Conservation (phyloP, 1,140 invertebrate genomes). For the Eumaeus atala region DNA sequence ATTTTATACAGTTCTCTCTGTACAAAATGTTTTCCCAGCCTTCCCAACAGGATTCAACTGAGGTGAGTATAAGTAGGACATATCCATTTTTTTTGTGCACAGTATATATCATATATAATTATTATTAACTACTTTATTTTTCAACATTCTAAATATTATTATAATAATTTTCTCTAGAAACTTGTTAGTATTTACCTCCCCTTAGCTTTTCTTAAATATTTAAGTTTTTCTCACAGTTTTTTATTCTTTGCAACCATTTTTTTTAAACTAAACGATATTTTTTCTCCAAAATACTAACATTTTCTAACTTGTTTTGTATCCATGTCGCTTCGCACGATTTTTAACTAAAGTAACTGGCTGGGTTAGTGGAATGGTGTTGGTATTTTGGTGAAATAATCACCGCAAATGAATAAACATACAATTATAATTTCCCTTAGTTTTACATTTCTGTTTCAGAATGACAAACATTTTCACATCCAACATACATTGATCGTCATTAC, state of each 20-base stretch:
- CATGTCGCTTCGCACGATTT: constrained; percentile 20
- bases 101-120: constrained; percentile 10
- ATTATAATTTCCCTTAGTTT: background rate
- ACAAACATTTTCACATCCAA: no score
- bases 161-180: constrained; percentile 12
- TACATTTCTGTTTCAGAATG: no score
- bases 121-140: constrained; percentile 10
- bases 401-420: constrained; percentile 53
- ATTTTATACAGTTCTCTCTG: constrained; percentile 38
- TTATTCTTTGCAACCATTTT: constrained; percentile 24
- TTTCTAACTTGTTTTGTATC: constrained; percentile 46
- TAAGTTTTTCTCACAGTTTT: constrained; percentile 13
- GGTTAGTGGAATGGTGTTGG: constrained; percentile 62
- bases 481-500: background rate
- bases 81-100: constrained; percentile 6
- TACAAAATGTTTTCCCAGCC: constrained; percentile 68
- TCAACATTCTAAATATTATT: background rate
- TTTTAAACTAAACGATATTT: constrained; percentile 28
- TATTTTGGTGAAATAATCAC: constrained; percentile 68
- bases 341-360: constrained; percentile 20
- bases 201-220: constrained; percentile 12
- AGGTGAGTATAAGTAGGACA: constrained; percentile 46
- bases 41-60: constrained; percentile 49
- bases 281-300: constrained; percentile 73
- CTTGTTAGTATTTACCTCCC: constrained; percentile 14